Conservation (phyloP, 2,888 invertebrate genomes). For the Camponotus fellah region DNA sequence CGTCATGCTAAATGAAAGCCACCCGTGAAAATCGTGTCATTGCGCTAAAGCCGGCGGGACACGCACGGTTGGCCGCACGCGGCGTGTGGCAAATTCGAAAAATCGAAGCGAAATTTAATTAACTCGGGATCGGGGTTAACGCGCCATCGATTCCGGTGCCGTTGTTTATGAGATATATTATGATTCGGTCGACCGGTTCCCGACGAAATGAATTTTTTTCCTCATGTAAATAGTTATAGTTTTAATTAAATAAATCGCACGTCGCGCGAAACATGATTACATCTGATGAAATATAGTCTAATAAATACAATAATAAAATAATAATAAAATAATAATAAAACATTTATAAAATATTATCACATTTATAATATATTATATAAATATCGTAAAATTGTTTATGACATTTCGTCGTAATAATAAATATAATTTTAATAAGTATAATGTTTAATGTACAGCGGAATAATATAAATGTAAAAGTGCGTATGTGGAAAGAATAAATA, state of each 20-base stretch:
- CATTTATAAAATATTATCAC: too few species aligned
- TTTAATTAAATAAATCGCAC: slow-evolving; percentile 43
- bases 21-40: slow-evolving; percentile 68
- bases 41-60: slow-evolving; percentile 32
- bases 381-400: slow-evolving; percentile 10
- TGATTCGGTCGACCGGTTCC: slow-evolving; percentile 38
- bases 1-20: slow-evolving; percentile 40
- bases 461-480: not conserved
- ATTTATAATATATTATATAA: too few species aligned
- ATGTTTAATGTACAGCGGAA: not conserved
- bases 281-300: not conserved
- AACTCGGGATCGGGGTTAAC: slow-evolving; percentile 25
- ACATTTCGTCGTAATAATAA: slow-evolving; percentile 6
- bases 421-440: not conserved
- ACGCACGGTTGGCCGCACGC: slow-evolving; percentile 15
- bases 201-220: slow-evolving; percentile 45
- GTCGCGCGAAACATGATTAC: slow-evolving; percentile 15
- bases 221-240: slow-evolving; percentile 20
- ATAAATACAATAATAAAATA: too few species aligned
- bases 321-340: too few species aligned
- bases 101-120: slow-evolving; percentile 51
- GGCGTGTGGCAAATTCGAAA: slow-evolving; percentile 38
- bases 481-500: not conserved
- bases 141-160: slow-evolving; percentile 18
- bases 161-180: slow-evolving; percentile 44